Conservation (phyloP, 1,140 invertebrate genomes). For the Orchestia grillus region DNA sequence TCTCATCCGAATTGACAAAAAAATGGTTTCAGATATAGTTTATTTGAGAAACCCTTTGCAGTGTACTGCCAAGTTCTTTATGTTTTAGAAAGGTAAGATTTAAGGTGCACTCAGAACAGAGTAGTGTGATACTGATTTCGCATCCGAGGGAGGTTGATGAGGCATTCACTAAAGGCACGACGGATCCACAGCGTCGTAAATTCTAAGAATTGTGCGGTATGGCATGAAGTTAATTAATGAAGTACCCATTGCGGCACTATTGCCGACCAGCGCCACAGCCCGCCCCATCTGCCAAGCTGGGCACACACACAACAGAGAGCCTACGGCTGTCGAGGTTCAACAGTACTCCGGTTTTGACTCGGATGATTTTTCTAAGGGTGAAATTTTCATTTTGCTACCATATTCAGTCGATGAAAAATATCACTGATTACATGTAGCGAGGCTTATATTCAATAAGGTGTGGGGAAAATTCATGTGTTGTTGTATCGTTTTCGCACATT, state of each 20-base stretch:
- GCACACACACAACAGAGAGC: too few species aligned
- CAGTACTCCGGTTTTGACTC: too few species aligned
- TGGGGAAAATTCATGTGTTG: too few species aligned
- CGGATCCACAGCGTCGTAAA: slow-evolving; percentile 2
- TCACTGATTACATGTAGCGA: too few species aligned
- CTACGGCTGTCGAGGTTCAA: too few species aligned
- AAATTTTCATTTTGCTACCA: too few species aligned
- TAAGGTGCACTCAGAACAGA: neutral
- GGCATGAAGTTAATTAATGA: slow-evolving; percentile 28
- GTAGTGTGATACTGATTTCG: neutral
- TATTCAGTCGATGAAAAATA: too few species aligned
- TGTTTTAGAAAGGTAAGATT: neutral
- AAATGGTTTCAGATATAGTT: neutral
- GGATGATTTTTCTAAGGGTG: too few species aligned
- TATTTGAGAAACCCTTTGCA: too few species aligned
- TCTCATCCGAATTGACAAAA: neutral
- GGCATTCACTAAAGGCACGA: neutral
- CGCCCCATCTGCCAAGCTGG: neutral
- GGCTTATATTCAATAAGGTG: too few species aligned
- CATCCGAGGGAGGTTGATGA: neutral
- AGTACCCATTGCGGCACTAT: neutral
- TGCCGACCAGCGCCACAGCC: neutral
- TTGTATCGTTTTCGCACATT: too few species aligned
- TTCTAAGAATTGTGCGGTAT: slow-evolving; percentile 18
- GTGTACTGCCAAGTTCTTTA: neutral